Percentiles rank a stretch among this genome's conserved stretches.
Evolutionary conservation across 2,113 vertebrate species (phyloP).

Genomic region (Hemibates koningsi): DNA sequence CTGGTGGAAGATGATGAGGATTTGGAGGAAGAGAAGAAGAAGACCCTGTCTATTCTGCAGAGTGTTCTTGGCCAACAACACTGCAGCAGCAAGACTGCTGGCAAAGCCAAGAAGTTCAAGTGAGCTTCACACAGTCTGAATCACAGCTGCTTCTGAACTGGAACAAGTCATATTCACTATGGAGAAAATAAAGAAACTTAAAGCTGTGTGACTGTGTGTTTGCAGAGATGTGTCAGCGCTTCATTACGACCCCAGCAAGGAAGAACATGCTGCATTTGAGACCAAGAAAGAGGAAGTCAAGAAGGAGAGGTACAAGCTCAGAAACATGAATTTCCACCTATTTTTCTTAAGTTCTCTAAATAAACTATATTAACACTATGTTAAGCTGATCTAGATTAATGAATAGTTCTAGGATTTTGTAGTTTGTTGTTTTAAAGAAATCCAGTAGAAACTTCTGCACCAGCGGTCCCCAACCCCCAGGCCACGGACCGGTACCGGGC

Average conservation of each 20-base stretch:
- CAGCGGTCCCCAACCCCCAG: not conserved
- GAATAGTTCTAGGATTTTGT: not conserved
- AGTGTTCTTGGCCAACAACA: slow-evolving; percentile 70
- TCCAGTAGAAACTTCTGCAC: not conserved
- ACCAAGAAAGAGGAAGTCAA: slow-evolving; percentile 61
- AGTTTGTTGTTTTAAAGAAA: not conserved
- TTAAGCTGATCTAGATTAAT: not conserved
- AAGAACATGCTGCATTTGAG: slow-evolving; percentile 86
- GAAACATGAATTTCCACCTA: not conserved
- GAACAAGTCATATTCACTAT: not conserved
- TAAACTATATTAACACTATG: not conserved
- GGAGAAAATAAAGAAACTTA: not conserved
- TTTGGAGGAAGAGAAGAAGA: slow-evolving; percentile 82
- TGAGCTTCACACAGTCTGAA: slow-evolving; percentile 6
- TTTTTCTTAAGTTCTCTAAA: not conserved
- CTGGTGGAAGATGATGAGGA: slow-evolving; percentile 18
- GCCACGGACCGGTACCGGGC: not conserved
- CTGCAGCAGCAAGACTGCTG: slow-evolving; percentile 47
- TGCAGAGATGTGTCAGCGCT: slow-evolving; percentile 82
- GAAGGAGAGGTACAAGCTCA: slow-evolving; percentile 77
- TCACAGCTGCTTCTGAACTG: not conserved
- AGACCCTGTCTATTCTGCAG: slow-evolving; percentile 81
- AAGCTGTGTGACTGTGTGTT: not conserved
- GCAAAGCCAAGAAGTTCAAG: slow-evolving; percentile 82
- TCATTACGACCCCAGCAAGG: slow-evolving; percentile 87